phyloP scores from a whole-genome alignment of 2,113 vertebrate genomes.

The Scartelaos histophorus region DNA sequence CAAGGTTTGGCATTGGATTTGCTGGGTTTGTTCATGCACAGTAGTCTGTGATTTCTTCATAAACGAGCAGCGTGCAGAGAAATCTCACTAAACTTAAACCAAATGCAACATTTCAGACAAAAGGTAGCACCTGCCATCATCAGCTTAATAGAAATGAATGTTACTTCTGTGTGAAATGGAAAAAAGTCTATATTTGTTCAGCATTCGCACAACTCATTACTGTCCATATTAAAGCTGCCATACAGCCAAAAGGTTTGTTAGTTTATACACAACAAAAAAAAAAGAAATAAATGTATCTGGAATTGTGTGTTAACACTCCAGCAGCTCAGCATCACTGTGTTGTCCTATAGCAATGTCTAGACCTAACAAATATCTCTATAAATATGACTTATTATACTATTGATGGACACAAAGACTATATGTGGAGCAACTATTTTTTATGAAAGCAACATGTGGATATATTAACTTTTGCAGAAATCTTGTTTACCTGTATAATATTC shows the following conservation, averaged over 20 bases:
- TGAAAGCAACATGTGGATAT: constrained; percentile 99
- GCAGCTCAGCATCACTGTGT: constrained; percentile 95
- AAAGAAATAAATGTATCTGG: constrained; percentile 13
- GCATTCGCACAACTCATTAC: constrained; percentile 85
- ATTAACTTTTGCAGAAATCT: constrained; percentile 99
- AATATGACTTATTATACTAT: constrained; percentile 97
- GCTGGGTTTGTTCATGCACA: constrained; percentile 9
- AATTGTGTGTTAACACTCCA: constrained; percentile 70
- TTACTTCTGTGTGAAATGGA: constrained; percentile 24
- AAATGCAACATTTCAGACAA: constrained; percentile 12
- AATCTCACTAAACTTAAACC: not conserved
- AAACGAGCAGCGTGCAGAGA: not conserved
- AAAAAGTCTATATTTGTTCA: constrained; percentile 35
- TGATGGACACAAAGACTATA: constrained; percentile 96
- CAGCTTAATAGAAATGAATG: constrained; percentile 16
- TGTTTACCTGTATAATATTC: constrained; percentile 99
- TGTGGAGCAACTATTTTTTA: constrained; percentile 99
- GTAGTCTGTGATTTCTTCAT: constrained; percentile 8
- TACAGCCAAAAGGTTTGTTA: constrained; percentile 82
- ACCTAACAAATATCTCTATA: constrained; percentile 95
- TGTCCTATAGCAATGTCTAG: constrained; percentile 93
- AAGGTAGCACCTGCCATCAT: constrained; percentile 4
- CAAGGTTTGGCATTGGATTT: constrained; percentile 36
- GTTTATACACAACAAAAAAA: constrained; percentile 50
- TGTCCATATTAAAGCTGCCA: constrained; percentile 80